phyloP scores from a whole-genome alignment of 2,797 vertebrate genomes.

The Danio albolineatus region DNA sequence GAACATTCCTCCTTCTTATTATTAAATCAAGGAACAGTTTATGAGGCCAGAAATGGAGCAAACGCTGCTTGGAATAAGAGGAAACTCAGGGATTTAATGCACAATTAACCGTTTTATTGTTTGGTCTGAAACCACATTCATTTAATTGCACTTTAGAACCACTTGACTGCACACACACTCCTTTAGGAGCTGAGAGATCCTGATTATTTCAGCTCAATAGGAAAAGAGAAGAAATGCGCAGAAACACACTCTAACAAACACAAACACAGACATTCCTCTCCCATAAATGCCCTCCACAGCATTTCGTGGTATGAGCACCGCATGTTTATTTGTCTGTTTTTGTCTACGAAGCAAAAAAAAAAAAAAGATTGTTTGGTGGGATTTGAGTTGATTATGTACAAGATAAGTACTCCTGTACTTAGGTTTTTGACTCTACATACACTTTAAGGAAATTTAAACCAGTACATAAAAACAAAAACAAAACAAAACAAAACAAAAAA shows the following conservation, averaged over 20 bases:
- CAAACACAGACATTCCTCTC: background rate
- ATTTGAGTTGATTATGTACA: background rate
- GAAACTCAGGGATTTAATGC: conserved; percentile 14
- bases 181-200: background rate
- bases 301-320: background rate
- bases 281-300: background rate
- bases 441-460: too few relatives aligned
- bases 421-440: background rate
- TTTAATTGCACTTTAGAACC: conserved; percentile 15
- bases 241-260: conserved; percentile 9
- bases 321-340: conserved; percentile 30
- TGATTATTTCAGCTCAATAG: background rate
- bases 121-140: conserved; percentile 29
- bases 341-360: background rate
- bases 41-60: background rate
- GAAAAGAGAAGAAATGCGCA: background rate
- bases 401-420: background rate
- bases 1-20: conserved; percentile 4
- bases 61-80: conserved; percentile 1
- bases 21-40: conserved; percentile 1
- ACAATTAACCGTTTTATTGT: conserved; percentile 39
- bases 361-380: background rate
- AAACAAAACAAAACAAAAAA: too few relatives aligned
- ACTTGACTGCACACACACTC: conserved; percentile 3
- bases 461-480: too few relatives aligned